These are phyloP conservation scores for Astreopora myriophthalma DNA, from an alignment of 64 coral and sea anemone species.

Conservation along the genomic window DNA sequence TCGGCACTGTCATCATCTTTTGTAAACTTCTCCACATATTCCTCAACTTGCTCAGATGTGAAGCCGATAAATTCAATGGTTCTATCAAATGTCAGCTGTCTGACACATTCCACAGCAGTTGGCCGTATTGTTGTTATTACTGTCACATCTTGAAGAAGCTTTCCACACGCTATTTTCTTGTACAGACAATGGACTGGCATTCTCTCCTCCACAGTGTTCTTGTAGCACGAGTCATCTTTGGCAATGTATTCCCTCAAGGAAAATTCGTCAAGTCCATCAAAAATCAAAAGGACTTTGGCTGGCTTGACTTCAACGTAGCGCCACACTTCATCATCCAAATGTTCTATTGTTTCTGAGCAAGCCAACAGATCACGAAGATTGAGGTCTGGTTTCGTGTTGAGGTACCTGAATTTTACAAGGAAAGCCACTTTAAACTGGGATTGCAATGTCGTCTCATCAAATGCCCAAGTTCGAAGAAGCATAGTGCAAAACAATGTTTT, in stretches of 20 bases:
- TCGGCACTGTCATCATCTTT: background rate
- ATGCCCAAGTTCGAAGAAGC: slow-evolving; percentile 57
- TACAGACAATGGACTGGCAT: slow-evolving; percentile 22
- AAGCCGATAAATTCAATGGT: slow-evolving; percentile 73
- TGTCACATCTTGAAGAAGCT: slow-evolving; percentile 37
- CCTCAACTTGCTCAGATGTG: slow-evolving; percentile 44
- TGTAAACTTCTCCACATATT: slow-evolving; percentile 57
- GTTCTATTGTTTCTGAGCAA: background rate
- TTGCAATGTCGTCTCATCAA: background rate
- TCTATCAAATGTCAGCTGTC: slow-evolving; percentile 24
- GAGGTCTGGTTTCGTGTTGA: background rate
- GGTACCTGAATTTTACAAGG: slow-evolving; percentile 32
- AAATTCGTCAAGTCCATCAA: slow-evolving; percentile 79
- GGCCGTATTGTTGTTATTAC: slow-evolving; percentile 55
- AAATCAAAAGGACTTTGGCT: slow-evolving; percentile 39
- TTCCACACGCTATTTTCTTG: slow-evolving; percentile 5
- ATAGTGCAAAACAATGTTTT: slow-evolving; percentile 53
- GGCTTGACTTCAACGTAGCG: slow-evolving; percentile 41
- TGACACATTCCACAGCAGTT: slow-evolving; percentile 36
- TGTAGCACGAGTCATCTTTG: background rate
- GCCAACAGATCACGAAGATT: slow-evolving; percentile 33
- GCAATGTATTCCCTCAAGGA: background rate
- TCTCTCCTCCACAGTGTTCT: background rate
- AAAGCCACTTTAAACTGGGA: slow-evolving; percentile 29
- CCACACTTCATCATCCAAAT: slow-evolving; percentile 54